Base-by-base conservation (phyloP, 2,113 vertebrate genomes). In the Garra rufa region DNA sequence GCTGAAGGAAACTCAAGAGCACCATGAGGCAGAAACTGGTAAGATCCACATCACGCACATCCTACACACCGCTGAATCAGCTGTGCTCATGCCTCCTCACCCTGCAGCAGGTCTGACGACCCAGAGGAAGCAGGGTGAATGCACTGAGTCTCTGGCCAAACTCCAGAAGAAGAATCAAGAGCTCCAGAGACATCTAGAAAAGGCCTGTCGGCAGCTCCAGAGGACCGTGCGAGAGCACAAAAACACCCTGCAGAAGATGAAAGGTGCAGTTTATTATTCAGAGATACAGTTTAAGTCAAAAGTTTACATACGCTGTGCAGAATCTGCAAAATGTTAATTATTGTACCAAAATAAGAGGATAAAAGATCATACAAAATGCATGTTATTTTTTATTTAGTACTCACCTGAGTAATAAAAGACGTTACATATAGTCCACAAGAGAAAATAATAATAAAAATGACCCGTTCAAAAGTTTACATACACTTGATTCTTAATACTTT, bases 141-240 rank as follows among this genome's bases (percentile, higher is more conserved):
- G 94, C 85, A 50, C 83, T 2, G 94, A 95, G 50, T 90, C 93
- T 52, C 86, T 94, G 79, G 89, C 90, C 83, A 95, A 91, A 82
- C 93, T 95, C 83, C 95, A 96, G 90, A 90, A 92, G 89, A 94
- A 95, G 87, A 96, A 93, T 87, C 94, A 95, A 82, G 95, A 95
- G 63, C 94, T 97, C 57, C 95, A 94, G 92, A 94, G 87, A 90
- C 94, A 96, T 86, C 90, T 98, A 34, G 95, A 96, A 85, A 95
- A 95, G 91, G 93, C 93, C 79, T 94, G 88, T 85, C 92, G 91
- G 65, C 94, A 95, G 74, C 94, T 98, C 77, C 96, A 98, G 91
- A 94, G 94, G 84, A 92, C 92, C 3, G 92, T 96, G n/a, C 90
- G 89, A 67, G 93, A 96, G 24, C 92, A 95, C 88, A 95, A 93